Percentiles rank a stretch among this genome's conserved stretches.
Conservation (phyloP, 2,113 vertebrate genomes). For the Zeus faber region DNA sequence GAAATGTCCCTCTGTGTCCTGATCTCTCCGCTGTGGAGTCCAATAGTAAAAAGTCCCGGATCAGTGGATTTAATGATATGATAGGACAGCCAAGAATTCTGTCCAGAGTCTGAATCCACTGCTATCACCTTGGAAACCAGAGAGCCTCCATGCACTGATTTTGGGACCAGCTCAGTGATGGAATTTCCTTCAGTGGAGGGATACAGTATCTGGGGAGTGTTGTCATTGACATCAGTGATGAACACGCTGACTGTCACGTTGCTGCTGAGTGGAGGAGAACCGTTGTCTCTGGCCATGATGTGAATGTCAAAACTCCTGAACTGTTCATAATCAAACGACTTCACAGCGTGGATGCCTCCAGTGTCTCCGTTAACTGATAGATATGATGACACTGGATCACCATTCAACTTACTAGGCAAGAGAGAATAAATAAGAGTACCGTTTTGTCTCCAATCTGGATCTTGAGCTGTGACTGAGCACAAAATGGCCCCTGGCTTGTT, state of each 20-base stretch:
- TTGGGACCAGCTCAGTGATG: background rate
- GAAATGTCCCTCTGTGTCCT: constrained; percentile 74
- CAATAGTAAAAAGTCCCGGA: constrained; percentile 78
- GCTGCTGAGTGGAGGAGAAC: background rate
- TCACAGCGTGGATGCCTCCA: constrained; percentile 64
- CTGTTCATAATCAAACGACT: constrained; percentile 73
- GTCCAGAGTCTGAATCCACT: constrained; percentile 55
- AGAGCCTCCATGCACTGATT: background rate
- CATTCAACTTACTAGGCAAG: constrained; percentile 49
- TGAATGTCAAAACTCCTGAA: constrained; percentile 17
- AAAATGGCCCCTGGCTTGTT: constrained; percentile 70
- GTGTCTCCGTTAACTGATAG: constrained; percentile 74
- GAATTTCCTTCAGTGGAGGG: background rate
- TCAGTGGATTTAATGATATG: constrained; percentile 76
- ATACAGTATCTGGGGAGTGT: background rate
- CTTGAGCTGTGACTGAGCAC: constrained; percentile 65
- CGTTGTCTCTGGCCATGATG: background rate
- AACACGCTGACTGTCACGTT: background rate
- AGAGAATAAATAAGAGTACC: constrained; percentile 72
- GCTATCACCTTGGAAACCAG: background rate
- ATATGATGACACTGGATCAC: constrained; percentile 63
- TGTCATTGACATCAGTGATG: background rate
- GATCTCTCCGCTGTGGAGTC: constrained; percentile 79
- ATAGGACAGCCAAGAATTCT: constrained; percentile 72
- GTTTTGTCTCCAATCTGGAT: constrained; percentile 75